These are phyloP conservation scores for Anoncus sp. DNA, from an alignment of 2,888 invertebrate genomes.

Conservation along the genomic window DNA sequence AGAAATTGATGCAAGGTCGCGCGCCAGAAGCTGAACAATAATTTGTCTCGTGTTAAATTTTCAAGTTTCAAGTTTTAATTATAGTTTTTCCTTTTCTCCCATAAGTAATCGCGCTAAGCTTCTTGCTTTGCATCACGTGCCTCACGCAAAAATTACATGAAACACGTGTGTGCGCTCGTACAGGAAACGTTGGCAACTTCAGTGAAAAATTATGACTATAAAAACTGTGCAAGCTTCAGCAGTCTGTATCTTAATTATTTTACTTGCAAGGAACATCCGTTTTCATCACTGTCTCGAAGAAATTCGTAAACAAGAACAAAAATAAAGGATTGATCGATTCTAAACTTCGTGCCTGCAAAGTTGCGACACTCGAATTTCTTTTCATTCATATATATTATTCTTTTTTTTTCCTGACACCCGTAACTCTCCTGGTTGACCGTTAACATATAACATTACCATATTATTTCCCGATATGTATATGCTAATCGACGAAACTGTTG, in stretches of 20 bases:
- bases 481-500: slow-evolving; percentile 27
- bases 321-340: background rate
- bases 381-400: no score
- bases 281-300: slow-evolving; percentile 3
- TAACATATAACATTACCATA: slow-evolving; percentile 11
- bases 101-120: no score
- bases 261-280: slow-evolving; percentile 7
- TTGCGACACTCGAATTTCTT: background rate
- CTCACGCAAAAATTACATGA: no score
- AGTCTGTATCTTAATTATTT: slow-evolving; percentile 14
- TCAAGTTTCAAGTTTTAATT: no score
- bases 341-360: background rate
- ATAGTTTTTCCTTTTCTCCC: background rate
- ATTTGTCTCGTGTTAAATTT: no score
- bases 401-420: background rate
- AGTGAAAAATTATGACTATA: no score
- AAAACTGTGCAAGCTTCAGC: no score
- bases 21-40: no score
- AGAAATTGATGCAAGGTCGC: no score
- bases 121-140: no score
- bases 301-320: slow-evolving; percentile 7
- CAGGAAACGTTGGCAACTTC: no score
- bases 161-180: no score
- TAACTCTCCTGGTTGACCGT: slow-evolving; percentile 18
- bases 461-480: slow-evolving; percentile 23